These are phyloP conservation scores for Lepidurus packardi DNA, from an alignment of 1,140 invertebrate species.

Conservation along the genomic window DNA sequence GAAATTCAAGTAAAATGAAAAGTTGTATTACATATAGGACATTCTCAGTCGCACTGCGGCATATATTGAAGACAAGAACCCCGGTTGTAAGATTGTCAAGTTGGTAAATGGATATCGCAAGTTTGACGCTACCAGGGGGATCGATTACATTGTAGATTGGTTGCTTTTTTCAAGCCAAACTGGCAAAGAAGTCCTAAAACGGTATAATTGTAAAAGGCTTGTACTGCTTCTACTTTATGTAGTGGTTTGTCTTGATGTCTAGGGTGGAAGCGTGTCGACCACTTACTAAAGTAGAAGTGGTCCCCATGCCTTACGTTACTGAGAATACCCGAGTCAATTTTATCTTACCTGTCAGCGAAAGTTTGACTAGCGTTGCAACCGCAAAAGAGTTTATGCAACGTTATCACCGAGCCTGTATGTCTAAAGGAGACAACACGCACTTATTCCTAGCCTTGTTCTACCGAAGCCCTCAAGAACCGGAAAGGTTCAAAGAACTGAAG, in stretches of 20 bases:
- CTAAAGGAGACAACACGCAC: conserved; percentile 68
- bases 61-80: conserved; percentile 54
- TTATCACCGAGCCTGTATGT: conserved; percentile 64
- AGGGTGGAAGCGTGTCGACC: conserved; percentile 67
- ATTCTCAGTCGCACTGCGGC: conserved; percentile 55
- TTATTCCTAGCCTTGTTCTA: conserved; percentile 56
- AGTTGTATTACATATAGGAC: conserved; percentile 50
- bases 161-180: conserved; percentile 48
- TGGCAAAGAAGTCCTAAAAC: conserved; percentile 40
- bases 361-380: conserved; percentile 46
- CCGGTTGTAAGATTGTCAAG: conserved; percentile 50
- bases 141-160: conserved; percentile 81
- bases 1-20: conserved; percentile 20
- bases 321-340: conserved; percentile 75
- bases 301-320: conserved; percentile 83
- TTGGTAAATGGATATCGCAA: conserved; percentile 74
- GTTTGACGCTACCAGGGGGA: conserved; percentile 79
- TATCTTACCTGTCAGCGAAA: conserved; percentile 57
- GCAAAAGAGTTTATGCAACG: conserved; percentile 60
- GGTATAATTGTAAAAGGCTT: background rate
- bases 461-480: background rate
- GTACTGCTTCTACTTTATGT: background rate
- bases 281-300: conserved; percentile 72
- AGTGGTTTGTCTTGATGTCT: conserved; percentile 23
- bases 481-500: conserved; percentile 57